These are phyloP conservation scores for Rhyacichthys aspro DNA, from an alignment of 2,797 vertebrate species.

Conservation along the genomic window DNA sequence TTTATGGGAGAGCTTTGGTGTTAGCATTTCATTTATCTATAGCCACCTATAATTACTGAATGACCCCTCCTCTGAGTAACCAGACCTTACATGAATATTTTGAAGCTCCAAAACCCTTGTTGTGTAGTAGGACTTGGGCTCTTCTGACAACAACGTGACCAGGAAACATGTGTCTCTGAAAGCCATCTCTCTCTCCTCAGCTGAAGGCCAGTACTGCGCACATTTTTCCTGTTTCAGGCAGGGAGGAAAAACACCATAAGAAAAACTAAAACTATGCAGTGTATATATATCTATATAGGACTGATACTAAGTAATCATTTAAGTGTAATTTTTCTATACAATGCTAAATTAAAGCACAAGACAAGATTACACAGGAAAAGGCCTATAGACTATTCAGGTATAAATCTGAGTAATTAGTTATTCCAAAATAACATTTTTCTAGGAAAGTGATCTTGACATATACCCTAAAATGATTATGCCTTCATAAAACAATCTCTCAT, in stretches of 20 bases:
- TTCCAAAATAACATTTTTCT: no score
- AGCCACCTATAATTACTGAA: constrained; percentile 17
- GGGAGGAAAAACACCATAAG: neutral
- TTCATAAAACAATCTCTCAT: no score
- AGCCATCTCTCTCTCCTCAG: constrained; percentile 89
- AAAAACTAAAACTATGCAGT: neutral
- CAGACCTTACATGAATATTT: constrained; percentile 82
- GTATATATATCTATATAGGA: no score
- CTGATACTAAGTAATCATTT: no score
- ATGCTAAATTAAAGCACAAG: no score
- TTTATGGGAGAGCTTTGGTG: neutral
- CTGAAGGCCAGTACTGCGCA: constrained; percentile 96
- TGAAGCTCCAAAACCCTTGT: constrained; percentile 91
- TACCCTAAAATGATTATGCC: no score
- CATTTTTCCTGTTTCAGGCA: constrained; percentile 89
- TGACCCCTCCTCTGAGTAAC: constrained; percentile 8
- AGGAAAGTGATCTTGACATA: no score
- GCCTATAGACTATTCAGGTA: no score
- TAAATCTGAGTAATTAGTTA: no score
- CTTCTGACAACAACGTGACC: constrained; percentile 91
- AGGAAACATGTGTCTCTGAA: constrained; percentile 92
- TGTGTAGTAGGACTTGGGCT: constrained; percentile 96
- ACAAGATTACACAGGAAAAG: no score
- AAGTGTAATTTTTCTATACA: no score
- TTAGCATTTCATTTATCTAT: constrained; percentile 14